Conservation (phyloP, 2,113 vertebrate species). For the Cyphomyrus plagiostoma region DNA sequence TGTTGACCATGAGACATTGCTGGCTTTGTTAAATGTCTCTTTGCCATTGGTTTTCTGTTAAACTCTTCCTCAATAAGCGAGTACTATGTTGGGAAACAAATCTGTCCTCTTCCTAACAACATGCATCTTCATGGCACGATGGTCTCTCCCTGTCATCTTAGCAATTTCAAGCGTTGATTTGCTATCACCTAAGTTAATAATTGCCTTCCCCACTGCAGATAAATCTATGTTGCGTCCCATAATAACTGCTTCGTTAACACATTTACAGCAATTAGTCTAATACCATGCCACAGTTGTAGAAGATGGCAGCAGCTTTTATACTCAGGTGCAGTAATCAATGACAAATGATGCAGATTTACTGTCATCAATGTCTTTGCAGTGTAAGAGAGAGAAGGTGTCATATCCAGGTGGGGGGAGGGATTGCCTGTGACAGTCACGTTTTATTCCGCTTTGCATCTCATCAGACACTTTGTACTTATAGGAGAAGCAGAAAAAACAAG, state of each 20-base stretch:
- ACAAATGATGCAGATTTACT: background rate
- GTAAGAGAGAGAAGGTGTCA: background rate
- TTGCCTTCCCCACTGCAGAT: background rate
- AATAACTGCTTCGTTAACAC: background rate
- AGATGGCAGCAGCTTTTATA: background rate
- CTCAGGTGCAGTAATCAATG: background rate
- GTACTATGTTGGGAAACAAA: background rate
- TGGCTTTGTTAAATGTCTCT: background rate
- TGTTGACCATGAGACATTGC: background rate
- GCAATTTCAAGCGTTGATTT: background rate
- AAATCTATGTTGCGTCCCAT: background rate
- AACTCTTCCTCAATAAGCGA: too few species aligned
- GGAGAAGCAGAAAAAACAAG: constrained; percentile 40
- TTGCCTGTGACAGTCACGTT: background rate
- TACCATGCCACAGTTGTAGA: background rate
- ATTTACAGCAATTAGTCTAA: background rate
- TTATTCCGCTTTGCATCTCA: constrained; percentile 30
- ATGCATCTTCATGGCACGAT: background rate
- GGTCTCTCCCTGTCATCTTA: background rate
- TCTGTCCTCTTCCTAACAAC: background rate
- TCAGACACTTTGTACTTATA: constrained; percentile 61
- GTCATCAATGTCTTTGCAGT: background rate
- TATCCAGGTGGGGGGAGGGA: background rate
- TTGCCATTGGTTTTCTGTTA: background rate
- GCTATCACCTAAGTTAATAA: background rate